Base-by-base conservation (phyloP, 2,113 vertebrate genomes). In the Typhlomys cinereus region DNA sequence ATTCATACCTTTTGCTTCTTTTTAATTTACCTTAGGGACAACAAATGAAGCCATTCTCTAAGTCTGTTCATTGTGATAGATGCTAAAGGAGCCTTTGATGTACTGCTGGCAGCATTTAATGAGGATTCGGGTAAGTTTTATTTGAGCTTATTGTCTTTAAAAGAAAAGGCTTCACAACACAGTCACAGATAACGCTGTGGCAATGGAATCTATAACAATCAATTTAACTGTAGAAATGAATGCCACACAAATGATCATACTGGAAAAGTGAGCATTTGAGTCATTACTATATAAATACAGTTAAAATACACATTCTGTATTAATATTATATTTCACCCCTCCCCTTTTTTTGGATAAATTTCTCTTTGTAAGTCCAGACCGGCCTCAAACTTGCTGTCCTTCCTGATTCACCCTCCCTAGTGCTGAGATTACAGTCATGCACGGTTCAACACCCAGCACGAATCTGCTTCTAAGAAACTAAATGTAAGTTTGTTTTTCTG, bases 251-350 rank as follows among this genome's bases (percentile, higher is more conserved):
- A 89, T 5, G 1, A 66, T 41, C n/a, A 59, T 62, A 36, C 12
- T 88, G 44, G 46, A 88, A 92, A 88, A 82, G 73, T 48, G 44
- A 27, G 15, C 89, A 69, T 67, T 29, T 46, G 31, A 57, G 20
- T 46, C 44, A 50, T 59, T 17, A 82, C 50, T 57, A 71, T 7
- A 34, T n/a, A 93, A 91, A 95, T 11, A 80, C 5, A 64, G 31
- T 85, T 74, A 82, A 91, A 85, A 54, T 62, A 57, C 39, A 64
- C 73, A 31, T 74, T 94, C n/a, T 88, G 46, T 90, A 88, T 73
- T 70, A 59, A 23, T 66, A 21, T 57, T 21, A 14, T 57, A 57
- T 21, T 14, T 57, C 54, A 50, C 8, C n/a, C 61, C 66, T 12
- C 44, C 61, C 46, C 25, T 82, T 48, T 50, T 29, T 27, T 83